These are phyloP conservation scores for Dynastes maya DNA, from an alignment of 2,888 invertebrate species.

Conservation along the genomic window DNA sequence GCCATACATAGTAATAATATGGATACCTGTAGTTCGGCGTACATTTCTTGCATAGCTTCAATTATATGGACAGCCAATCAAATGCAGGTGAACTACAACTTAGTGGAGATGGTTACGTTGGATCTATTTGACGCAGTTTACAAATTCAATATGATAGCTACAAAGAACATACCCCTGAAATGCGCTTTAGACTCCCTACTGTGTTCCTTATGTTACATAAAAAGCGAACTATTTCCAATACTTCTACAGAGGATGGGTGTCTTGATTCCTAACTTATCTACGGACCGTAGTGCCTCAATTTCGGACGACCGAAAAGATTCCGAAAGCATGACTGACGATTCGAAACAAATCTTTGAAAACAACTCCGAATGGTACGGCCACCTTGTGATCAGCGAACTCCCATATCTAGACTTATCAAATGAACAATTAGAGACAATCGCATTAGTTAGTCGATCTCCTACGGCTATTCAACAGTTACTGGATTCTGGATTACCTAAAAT, in stretches of 20 bases:
- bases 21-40: constrained; percentile 71
- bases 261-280: constrained; percentile 71
- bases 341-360: constrained; percentile 72
- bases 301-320: constrained; percentile 75
- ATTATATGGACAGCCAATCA: constrained; percentile 85
- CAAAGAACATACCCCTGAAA: constrained; percentile 83
- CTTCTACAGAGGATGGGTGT: constrained; percentile 84
- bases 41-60: constrained; percentile 86
- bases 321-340: constrained; percentile 81
- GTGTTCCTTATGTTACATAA: constrained; percentile 89
- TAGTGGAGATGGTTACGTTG: constrained; percentile 80
- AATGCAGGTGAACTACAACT: constrained; percentile 76
- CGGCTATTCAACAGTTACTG: constrained; percentile 83
- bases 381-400: constrained; percentile 74
- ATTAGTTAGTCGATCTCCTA: constrained; percentile 85
- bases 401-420: constrained; percentile 74
- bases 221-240: constrained; percentile 83
- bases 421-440: constrained; percentile 85
- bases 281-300: constrained; percentile 73
- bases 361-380: constrained; percentile 75
- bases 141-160: constrained; percentile 83
- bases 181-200: constrained; percentile 88
- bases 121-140: constrained; percentile 85
- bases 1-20: constrained; percentile 67
- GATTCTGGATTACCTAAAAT: constrained; percentile 82